Evolutionary conservation across 2,888 invertebrate species (phyloP), one percentile per base, ranked within the genome.

Genomic region (Cryptocheilus praepositus): DNA sequence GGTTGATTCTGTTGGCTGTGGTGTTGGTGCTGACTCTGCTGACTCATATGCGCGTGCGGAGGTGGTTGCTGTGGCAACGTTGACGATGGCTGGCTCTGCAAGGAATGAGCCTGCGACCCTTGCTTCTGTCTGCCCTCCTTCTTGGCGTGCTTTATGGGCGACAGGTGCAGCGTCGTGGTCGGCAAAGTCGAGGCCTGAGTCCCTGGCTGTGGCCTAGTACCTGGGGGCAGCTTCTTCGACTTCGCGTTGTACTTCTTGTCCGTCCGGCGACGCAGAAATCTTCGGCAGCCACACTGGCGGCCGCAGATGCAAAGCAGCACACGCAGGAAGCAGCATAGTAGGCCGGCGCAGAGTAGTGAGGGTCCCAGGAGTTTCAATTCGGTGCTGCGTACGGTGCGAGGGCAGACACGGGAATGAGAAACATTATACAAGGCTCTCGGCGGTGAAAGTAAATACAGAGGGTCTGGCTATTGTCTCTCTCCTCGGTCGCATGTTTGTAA

Each of bases 291-390:
- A 90, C 95, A 95, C 84, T 93, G 93, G 85, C 93, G 94, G 80
- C 95, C 93, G 89, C 94, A 95, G 88, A 95, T 93, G 90, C 96
- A 96, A 89, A 96, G 92, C 86, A 94, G 90, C 84, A 96, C 94
- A 82, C 96, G 93, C 83, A 96, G 91, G 84, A 96, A 90, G 90
- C 95, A 95, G 90, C 95, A 95, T 78, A 95, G 91, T 83, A 95
- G 91, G 80, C 96, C 96, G 81, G 95, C 92, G 84, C 92, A 93
- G 86, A 94, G 93, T 83, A 95, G 92, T 73, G 95, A 94, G 73
- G 96, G 96, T 73, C 96, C 96, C 89, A 96, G 95, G 85, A 96
- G 92, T 82, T 95, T 93, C 81, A 96, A 91, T 87, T 95, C 96
- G 75, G 95, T 93, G 76, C 96, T 96, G 93, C 11, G 36, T 36